Conservation (phyloP, 2,797 vertebrate species). For the Sebastes matsubarae region DNA sequence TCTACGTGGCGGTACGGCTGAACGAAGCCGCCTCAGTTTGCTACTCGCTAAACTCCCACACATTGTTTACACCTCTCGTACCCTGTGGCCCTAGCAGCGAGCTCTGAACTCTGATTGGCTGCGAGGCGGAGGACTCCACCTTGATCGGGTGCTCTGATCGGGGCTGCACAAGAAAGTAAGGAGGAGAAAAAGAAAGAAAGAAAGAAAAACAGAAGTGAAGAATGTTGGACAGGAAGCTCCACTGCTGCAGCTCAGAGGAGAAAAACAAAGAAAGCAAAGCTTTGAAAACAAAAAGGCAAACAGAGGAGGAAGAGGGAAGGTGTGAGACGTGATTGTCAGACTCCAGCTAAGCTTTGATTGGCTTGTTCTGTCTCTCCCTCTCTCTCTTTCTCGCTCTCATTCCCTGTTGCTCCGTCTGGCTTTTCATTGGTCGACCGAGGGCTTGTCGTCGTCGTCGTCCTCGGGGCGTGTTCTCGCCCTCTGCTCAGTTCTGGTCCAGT, state of each 20-base stretch:
- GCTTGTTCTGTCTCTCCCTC: conserved; percentile 78
- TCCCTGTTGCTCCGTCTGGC: conserved; percentile 85
- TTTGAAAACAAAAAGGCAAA: conserved; percentile 53
- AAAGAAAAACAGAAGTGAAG: conserved; percentile 8
- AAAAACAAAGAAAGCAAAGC: conserved; percentile 58
- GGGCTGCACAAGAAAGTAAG: conserved; percentile 17
- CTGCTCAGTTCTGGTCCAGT: conserved; percentile 68
- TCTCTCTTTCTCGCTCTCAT: conserved; percentile 80
- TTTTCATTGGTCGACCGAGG: conserved; percentile 80
- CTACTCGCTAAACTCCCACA: conserved; percentile 14
- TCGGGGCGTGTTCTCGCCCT: conserved; percentile 46
- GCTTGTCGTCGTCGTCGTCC: conserved; percentile 26
- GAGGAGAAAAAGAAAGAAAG: background rate
- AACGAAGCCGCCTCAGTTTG: conserved; percentile 32
- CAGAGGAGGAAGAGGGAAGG: conserved; percentile 76
- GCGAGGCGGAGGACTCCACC: conserved; percentile 20
- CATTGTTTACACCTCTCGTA: conserved; percentile 16
- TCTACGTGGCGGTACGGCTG: conserved; percentile 4
- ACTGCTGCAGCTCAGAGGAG: conserved; percentile 51
- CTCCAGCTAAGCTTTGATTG: conserved; percentile 92
- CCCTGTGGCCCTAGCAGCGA: conserved; percentile 31
- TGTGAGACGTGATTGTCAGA: conserved; percentile 97
- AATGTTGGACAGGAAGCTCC: conserved; percentile 39
- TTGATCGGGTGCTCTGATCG: conserved; percentile 35
- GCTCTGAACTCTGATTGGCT: conserved; percentile 64